These are phyloP conservation scores for Stenodera caucasica DNA, from an alignment of 2,888 invertebrate genomes.

Conservation along the genomic window DNA sequence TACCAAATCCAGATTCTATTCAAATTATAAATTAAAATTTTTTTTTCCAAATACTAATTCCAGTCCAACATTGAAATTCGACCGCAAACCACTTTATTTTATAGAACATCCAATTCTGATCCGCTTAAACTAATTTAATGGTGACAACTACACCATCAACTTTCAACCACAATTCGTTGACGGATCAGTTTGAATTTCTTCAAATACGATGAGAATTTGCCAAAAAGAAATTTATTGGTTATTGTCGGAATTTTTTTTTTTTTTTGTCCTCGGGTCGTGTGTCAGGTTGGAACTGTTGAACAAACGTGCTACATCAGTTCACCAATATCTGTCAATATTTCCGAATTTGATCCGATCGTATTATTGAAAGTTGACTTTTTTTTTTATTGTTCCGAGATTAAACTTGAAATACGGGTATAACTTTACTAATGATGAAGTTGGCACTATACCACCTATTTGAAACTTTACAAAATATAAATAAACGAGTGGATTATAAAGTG, in stretches of 20 bases:
- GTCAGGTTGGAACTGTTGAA: conserved; percentile 24
- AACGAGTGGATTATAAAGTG: not conserved
- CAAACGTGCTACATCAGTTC: conserved; percentile 17
- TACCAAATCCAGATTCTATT: not conserved
- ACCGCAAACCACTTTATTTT: not conserved
- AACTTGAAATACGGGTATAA: not conserved
- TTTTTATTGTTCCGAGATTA: not conserved
- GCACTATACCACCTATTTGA: not conserved
- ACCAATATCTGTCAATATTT: conserved; percentile 17
- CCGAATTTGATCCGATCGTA: no score
- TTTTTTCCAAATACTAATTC: no score
- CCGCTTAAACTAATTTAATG: conserved; percentile 10
- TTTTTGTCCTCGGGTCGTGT: no score
- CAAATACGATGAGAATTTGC: no score
- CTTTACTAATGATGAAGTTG: not conserved
- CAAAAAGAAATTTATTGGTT: no score
- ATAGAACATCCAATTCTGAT: no score
- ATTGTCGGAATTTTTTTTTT: no score
- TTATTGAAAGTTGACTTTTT: not conserved
- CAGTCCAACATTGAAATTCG: not conserved
- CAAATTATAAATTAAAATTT: not conserved
- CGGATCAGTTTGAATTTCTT: no score
- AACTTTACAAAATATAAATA: conserved; percentile 1
- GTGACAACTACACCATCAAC: no score
- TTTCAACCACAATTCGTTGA: no score